Conservation (phyloP, 2,113 vertebrate genomes). For the Hippoglossus stenolepis region DNA sequence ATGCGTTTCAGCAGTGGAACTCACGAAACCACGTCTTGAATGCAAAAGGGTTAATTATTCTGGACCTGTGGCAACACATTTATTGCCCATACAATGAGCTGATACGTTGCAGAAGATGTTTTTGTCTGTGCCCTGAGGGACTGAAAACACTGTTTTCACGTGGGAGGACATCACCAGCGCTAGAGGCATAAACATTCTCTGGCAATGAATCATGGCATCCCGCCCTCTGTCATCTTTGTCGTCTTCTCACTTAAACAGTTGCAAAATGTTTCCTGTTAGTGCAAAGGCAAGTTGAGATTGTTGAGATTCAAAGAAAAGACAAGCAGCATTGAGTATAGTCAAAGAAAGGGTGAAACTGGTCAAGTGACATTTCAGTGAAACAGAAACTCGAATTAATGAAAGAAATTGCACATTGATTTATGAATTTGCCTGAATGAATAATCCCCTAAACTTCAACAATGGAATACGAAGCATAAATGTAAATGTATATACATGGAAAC, state of each 20-base stretch:
- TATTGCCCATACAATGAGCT: background rate
- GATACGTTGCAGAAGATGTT: constrained; percentile 2
- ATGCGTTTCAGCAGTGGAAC: background rate
- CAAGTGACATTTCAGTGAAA: no score
- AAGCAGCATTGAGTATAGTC: no score
- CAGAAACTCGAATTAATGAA: no score
- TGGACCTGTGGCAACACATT: background rate
- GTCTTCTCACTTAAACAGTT: background rate
- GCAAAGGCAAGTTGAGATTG: background rate
- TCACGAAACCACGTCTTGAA: background rate
- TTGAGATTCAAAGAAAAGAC: no score
- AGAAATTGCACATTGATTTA: no score
- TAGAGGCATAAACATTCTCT: constrained; percentile 4
- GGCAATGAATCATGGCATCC: background rate
- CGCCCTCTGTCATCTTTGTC: no score
- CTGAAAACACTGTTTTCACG: background rate
- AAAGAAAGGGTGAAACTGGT: no score
- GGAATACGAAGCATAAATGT: no score
- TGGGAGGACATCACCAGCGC: background rate
- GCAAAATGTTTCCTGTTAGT: background rate
- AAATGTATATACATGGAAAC: no score
- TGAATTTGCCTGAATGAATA: no score
- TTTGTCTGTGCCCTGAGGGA: background rate
- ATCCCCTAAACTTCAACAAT: no score
- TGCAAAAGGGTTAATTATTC: background rate